Conservation (phyloP, 2,888 invertebrate species). For the Pelosia muscerda region DNA sequence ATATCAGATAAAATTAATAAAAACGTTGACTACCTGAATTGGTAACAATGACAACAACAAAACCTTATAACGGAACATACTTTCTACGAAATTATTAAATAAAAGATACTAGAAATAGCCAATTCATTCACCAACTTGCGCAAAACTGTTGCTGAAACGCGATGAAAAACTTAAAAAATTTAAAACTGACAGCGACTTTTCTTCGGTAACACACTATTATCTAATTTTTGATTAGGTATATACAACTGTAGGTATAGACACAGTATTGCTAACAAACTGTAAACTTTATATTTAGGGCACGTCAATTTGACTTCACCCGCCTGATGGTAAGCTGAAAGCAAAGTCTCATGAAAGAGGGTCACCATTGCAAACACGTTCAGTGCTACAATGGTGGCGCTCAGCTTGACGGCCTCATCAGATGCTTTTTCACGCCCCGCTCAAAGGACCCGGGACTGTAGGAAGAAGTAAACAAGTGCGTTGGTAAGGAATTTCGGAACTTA, state of each 20-base stretch:
- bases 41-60: background rate
- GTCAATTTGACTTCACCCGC: too few species aligned
- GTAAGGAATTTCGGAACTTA: too few species aligned
- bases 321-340: too few species aligned
- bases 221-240: conserved; percentile 38
- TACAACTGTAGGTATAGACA: conserved; percentile 15
- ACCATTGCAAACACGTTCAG: too few species aligned
- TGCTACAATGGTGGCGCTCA: too few species aligned
- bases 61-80: background rate
- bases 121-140: background rate
- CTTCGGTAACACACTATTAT: conserved; percentile 35
- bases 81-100: conserved; percentile 3
- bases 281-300: too few species aligned
- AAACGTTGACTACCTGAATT: background rate
- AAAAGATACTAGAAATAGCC: background rate
- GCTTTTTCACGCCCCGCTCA: too few species aligned
- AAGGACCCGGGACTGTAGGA: too few species aligned
- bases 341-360: too few species aligned
- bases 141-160: conserved; percentile 30
- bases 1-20: background rate
- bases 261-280: too few species aligned
- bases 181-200: conserved; percentile 20
- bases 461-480: too few species aligned
- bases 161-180: conserved; percentile 8
- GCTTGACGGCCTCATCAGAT: too few species aligned